Base-by-base conservation (phyloP, 53 echinoderm and acorn worm genomes). In the Temnopleurus reevesii region DNA sequence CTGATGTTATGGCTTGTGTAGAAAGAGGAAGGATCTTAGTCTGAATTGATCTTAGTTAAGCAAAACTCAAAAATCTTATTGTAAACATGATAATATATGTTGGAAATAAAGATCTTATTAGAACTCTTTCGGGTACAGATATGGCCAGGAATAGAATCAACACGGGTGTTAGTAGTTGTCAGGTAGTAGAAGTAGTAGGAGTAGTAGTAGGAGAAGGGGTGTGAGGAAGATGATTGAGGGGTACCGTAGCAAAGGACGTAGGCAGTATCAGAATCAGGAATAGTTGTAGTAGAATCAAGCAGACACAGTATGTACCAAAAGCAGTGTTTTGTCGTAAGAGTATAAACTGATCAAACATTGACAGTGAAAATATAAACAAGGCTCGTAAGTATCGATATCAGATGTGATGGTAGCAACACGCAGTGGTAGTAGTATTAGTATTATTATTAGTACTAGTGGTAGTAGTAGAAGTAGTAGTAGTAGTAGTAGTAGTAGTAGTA, bases 141-240 rank as follows among this genome's bases (percentile, higher is more conserved):
- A n/a, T n/a, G n/a, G n/a, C n/a, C n/a, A n/a, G n/a, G n/a, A 82
- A 53, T 82, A 53, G 82, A 1, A 82, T 53, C 1, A 82, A 53
- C 0, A 82, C 53, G 54, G 51, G 82, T 49, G 51, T 53, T 2
- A 82, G 82, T 49, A 82, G 82, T 82, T 54, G 82, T 82, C 54
- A 1, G 51, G 58, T 57, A 83, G 84, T 83, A 57, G 84, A 21
- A 83, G 26, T 0, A 83, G 59, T 41, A 83, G 33, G 3, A 43
- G 84, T 27, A 58, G 84, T n/a, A 46, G 49, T 0, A 45, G 35
- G 21, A 77, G 23, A 1, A 53, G 81, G 47, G 51, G 81, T 7
- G 18, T 5, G 12, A 19, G 60, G 10, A 33, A 1, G 9, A 28
- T 8, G 12, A 24, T 15, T 17, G 23, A 23, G 60, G 12, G 23